Base-by-base conservation (phyloP, 2,888 invertebrate species). In the Entomobrya proxima region DNA sequence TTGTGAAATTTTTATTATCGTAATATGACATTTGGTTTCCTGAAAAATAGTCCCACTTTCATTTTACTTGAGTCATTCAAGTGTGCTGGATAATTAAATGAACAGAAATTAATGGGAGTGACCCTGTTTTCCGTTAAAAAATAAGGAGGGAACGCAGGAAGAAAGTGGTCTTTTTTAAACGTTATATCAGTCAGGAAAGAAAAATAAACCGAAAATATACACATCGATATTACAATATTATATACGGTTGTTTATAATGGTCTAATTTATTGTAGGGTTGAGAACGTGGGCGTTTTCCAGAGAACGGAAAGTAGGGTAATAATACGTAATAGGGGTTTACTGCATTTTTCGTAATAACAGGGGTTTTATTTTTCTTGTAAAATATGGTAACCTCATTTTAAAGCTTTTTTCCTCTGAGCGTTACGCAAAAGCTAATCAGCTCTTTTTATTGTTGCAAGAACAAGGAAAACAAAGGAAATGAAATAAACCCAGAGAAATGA, bases 281-380 rank as follows among this genome's bases (percentile, higher is more conserved):
- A 5, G 5, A 18, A 21, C 15, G 30, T 72, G 18, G 2, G 7
- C 50, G 13, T 47, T 15, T 18, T 72, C 1, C 15, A 64, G 32
- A 32, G 64, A 5, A 64, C 11, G 15, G 27, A 11, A 27, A 27
- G 27, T 6, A 55, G 27, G 27, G 75, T 58, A 76, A 76, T 76
- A 76, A 76, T n/a, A n/a, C n/a, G 58, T 76, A 76, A 76, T 76
- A 58, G 35, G 55, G 55, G 18, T 55, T 55, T 76, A 24, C 58
- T 32, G 15, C 27, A 32, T 74, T 74, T 44, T 69, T 24, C 55
- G 27, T 27, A 55, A 55, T 27, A 55, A n/a, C n/a, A n/a, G n/a
- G n/a, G 55, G 5, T 27, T 55, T 11, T 27, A 27, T 27, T 55
- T 27, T 55, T 55, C 55, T 27, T 55, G 24, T 7, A 27, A 55